Base-by-base conservation (phyloP, 35 echinoderm and acorn worm genomes). In the Patiria miniata region DNA sequence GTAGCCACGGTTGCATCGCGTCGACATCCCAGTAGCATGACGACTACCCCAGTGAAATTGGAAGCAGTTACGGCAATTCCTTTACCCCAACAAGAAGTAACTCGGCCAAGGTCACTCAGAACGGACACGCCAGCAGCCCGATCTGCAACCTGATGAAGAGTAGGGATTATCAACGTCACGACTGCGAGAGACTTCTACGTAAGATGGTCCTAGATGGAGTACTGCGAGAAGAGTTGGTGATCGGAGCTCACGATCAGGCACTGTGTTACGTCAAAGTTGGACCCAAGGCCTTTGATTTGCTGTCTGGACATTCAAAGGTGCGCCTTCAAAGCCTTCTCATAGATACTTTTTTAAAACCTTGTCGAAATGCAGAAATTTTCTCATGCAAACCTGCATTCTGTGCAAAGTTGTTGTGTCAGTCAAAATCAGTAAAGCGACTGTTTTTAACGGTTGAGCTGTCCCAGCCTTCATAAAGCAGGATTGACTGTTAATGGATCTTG, bases 111-210 rank as follows among this genome's bases (percentile, higher is more conserved):
- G 80, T 98, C 51, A 81, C 61, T 56, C 85, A 94, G 65, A 86
- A 54, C 33, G 92, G 96, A 28, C 96, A 99, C 79, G 86, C 91
- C 81, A 79, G 55, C 32, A 86, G 77, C 44, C 79, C 89, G 38
- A 77, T 89, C 26, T 94, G 86, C 68, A 91, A 89, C 37, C 77
- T 97, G 18, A 87, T 95, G 85, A 97, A 97, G 86, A 91, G 89
- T 40, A 91, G 87, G 50, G 83, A 90, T 28, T 94, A 89, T 78
- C 81, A 82, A 18, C 59, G 89, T 78, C 87, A 89, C 14, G 92
- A 99, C 50, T 89, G 92, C 58, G 96, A 99, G 68, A 85, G 96
- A 15, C 54, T 99, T 5, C 15, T 99, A 1, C 58, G 93, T 1
- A 90, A 95, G 81, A 83, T 94, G 85, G 87, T 94, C 16, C 77